phyloP scores from a whole-genome alignment of 2,113 vertebrate species.

The Spea multiplicata region DNA sequence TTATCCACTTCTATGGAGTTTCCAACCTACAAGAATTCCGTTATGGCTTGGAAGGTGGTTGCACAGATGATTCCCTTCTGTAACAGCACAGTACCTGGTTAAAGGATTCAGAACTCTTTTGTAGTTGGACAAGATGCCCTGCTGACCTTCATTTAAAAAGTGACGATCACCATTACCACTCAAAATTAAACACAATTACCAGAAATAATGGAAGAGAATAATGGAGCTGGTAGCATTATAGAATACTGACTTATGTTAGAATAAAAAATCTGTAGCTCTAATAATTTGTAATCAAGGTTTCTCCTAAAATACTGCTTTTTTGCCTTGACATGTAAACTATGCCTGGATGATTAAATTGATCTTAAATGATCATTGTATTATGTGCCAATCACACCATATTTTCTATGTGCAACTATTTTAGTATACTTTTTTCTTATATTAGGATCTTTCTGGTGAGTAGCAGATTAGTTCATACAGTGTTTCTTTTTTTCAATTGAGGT shows the following conservation, averaged over 20 bases:
- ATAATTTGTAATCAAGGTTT: too few species aligned
- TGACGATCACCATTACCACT: not conserved
- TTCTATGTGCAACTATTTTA: not conserved
- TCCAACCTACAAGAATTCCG: constrained; percentile 98
- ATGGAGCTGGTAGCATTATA: not conserved
- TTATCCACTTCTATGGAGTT: constrained; percentile 95
- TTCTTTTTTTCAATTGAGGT: too few species aligned
- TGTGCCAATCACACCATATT: not conserved
- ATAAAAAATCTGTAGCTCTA: too few species aligned
- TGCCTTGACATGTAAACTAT: not conserved
- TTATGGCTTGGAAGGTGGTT: constrained; percentile 91
- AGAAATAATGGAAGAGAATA: not conserved
- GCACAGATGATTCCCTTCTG: constrained; percentile 93
- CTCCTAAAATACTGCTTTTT: not conserved
- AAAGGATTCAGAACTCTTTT: not conserved
- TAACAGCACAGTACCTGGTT: constrained; percentile 60
- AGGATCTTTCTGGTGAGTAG: not conserved
- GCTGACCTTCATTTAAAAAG: not conserved
- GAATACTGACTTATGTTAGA: not conserved
- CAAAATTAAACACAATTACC: not conserved
- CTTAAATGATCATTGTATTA: not conserved
- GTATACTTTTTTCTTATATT: not conserved
- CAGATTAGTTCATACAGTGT: too few species aligned
- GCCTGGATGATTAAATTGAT: not conserved
- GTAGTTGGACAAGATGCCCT: constrained; percentile 48